Base-by-base conservation (phyloP, 2,888 invertebrate species). In the Agapostemon virescens region DNA sequence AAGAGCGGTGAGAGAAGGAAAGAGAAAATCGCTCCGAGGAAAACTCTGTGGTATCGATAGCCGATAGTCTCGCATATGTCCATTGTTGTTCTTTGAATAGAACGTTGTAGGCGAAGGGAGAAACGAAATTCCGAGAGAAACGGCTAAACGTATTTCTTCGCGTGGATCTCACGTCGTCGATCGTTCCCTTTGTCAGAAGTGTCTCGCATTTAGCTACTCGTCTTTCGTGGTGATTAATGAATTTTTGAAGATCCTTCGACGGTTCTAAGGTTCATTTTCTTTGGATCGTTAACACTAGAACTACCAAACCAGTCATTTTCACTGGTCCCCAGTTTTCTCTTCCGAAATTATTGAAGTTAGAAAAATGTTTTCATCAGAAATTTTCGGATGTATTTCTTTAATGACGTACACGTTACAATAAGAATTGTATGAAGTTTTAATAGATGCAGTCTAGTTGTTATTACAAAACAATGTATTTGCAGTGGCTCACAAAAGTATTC, bases 141-240 rank as follows among this genome's bases (percentile, higher is more conserved):
- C 40, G 74, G 74, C 15, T 45, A 61, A 52, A 74, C 30, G 67
- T 23, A 23, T n/a, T 40, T 69, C 45, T 45, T 17, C 20, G 7
- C 30, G 9, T 4, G 13, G 52, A 40, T 40, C 36, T 38, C 49
- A 15, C 38, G 72, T 11, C 38, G 61, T 20, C 23, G 42, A 45
- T 45, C 66, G 45, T 55, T 71, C 75, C 58, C 33, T 38, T 75
- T 69, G 71, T 71, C 23, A 49, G 63, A 38, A 9, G 40, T 40
- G 67, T 30, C 30, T 42, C 30, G 1, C 5, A 67, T n/a, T 61
- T 33, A 40, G 68, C 76, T 69, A 69, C 69, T 81, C 76, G 76
- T 76, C 78, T 84, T 86, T 84, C 84, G 36, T 11, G 66, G 61
- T 86, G 64, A 84, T 84, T 84, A 84, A 84, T 84, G 66, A 66